Conservation (phyloP, 2,888 invertebrate species). For the Clunio marinus region DNA sequence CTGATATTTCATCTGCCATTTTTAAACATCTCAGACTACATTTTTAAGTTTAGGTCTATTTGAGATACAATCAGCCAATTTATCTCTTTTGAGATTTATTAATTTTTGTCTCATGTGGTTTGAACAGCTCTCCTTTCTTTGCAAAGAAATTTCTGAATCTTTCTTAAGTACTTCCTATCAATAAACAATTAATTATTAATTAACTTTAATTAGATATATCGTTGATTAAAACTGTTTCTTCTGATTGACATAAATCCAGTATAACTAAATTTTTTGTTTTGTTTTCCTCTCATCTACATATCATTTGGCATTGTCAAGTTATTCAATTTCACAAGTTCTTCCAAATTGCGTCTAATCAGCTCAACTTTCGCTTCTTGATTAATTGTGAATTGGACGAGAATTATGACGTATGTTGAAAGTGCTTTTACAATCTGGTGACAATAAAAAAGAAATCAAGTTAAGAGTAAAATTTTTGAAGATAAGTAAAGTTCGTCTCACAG, state of each 20-base stretch:
- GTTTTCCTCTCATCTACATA: not conserved
- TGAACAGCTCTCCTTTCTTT: not conserved
- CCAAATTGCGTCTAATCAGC: not conserved
- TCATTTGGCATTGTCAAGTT: not conserved
- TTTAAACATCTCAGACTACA: too few relatives aligned
- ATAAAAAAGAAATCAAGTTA: constrained; percentile 32
- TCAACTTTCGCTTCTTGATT: constrained; percentile 26
- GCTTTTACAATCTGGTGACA: constrained; percentile 48
- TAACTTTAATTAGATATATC: too few relatives aligned
- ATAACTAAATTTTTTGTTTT: too few relatives aligned
- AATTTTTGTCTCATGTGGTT: not conserved
- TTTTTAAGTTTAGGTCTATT: too few relatives aligned
- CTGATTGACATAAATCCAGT: too few relatives aligned
- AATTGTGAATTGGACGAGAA: constrained; percentile 42
- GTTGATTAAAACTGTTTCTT: too few relatives aligned
- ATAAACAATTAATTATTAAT: too few relatives aligned
- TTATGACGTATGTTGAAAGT: constrained; percentile 51
- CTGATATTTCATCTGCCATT: too few relatives aligned
- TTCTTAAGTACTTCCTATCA: too few relatives aligned
- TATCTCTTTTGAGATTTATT: not conserved
- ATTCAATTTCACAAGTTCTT: not conserved
- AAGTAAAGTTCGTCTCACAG: constrained; percentile 43
- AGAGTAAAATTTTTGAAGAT: too few relatives aligned
- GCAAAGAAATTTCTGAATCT: too few relatives aligned
- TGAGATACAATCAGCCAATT: too few relatives aligned